Evolutionary conservation across 2,888 invertebrate species (phyloP).

Genomic region (Stenchaetothrips biformis): DNA sequence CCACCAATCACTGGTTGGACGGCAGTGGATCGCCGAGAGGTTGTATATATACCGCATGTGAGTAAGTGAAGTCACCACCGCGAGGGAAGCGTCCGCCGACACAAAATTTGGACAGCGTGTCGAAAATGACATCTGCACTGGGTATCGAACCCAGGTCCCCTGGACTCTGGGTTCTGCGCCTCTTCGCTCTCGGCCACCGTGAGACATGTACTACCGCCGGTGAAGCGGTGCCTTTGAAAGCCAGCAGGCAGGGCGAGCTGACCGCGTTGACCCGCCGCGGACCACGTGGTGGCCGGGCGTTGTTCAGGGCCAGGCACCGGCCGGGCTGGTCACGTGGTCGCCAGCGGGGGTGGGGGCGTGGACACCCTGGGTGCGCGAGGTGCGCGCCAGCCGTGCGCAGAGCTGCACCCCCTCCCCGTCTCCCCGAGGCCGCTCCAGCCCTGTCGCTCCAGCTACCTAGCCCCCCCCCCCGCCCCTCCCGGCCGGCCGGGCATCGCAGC

Average conservation of each 20-base stretch:
- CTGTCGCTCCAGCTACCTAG: constrained; percentile 42
- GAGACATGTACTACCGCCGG: too few relatives aligned
- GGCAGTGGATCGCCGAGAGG: too few relatives aligned
- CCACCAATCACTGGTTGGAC: too few relatives aligned
- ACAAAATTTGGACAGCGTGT: too few relatives aligned
- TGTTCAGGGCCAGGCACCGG: neutral
- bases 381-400: constrained; percentile 45
- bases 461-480: constrained; percentile 47
- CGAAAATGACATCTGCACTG: too few relatives aligned
- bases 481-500: neutral
- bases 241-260: neutral
- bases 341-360: constrained; percentile 43
- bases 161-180: too few relatives aligned
- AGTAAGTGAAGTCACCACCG: too few relatives aligned
- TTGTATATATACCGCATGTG: too few relatives aligned
- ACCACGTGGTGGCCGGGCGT: neutral
- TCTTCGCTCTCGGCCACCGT: too few relatives aligned
- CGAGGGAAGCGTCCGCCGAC: too few relatives aligned
- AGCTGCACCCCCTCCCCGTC: constrained; percentile 42
- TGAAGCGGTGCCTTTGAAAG: too few relatives aligned
- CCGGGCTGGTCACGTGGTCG: constrained; percentile 43
- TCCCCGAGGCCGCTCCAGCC: constrained; percentile 41
- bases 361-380: constrained; percentile 44
- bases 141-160: too few relatives aligned
- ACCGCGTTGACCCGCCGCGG: neutral